A percentile compares a stretch with the other conserved stretches of the same genome.
Evolutionary conservation across 1,140 invertebrate species (phyloP).

Genomic region (Drosophila chauvacae): DNA sequence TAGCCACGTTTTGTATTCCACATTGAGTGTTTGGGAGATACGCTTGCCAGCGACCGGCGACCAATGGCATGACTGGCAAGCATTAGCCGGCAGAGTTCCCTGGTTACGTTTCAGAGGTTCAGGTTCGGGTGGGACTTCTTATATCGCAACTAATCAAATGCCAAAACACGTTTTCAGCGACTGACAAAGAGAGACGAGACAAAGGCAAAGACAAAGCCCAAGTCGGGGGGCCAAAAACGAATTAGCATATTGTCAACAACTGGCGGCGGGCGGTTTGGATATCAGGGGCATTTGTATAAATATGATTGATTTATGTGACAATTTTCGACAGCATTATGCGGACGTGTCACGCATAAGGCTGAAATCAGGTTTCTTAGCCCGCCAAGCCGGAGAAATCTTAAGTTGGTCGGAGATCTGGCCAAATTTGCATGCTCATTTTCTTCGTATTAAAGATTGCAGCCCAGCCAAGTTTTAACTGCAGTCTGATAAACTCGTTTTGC

Average conservation of each 20-base stretch:
- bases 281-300: conserved; percentile 82
- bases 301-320: conserved; percentile 84
- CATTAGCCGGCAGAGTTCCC: conserved; percentile 21
- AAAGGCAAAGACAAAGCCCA: conserved; percentile 15
- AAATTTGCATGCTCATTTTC: conserved; percentile 66
- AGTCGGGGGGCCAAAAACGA: conserved; percentile 26
- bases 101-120: not conserved
- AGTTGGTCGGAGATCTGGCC: conserved; percentile 1
- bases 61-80: conserved; percentile 43
- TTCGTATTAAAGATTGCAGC: conserved; percentile 45
- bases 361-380: conserved; percentile 35
- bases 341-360: conserved; percentile 72
- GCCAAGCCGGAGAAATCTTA: not conserved
- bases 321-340: conserved; percentile 81
- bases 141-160: conserved; percentile 73
- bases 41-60: conserved; percentile 18
- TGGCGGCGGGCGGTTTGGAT: conserved; percentile 51
- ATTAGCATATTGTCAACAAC: conserved; percentile 67
- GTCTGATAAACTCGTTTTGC: conserved; percentile 48
- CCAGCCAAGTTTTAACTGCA: conserved; percentile 71
- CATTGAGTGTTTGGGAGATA: not conserved
- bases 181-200: conserved; percentile 24
- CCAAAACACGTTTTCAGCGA: conserved; percentile 76
- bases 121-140: conserved; percentile 12
- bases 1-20: conserved; percentile 26